phyloP scores from a whole-genome alignment of 1,140 invertebrate genomes.

The Drosophila bipectinata region DNA sequence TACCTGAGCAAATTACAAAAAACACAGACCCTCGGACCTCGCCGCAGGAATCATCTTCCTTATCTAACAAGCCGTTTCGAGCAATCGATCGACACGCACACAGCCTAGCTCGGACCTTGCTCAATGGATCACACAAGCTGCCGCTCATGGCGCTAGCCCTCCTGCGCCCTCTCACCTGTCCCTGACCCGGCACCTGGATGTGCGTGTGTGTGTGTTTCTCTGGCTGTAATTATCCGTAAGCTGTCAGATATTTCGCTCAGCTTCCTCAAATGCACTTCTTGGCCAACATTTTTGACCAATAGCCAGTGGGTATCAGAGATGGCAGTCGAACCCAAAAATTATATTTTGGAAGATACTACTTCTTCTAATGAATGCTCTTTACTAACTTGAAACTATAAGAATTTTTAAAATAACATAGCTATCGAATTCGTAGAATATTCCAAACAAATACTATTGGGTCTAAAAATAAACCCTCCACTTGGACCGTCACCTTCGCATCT shows the following conservation, averaged over 20 bases:
- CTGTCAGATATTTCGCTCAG: slow-evolving; percentile 80
- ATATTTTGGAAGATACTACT: too few relatives aligned
- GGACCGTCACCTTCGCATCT: slow-evolving; percentile 16
- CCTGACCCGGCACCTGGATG: background rate
- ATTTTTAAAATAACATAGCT: background rate
- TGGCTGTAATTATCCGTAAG: slow-evolving; percentile 81
- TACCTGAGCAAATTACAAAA: slow-evolving; percentile 75
- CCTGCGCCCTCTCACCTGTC: slow-evolving; percentile 8
- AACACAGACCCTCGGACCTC: slow-evolving; percentile 13
- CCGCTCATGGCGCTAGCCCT: slow-evolving; percentile 58
- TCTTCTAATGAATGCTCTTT: background rate
- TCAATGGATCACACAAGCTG: slow-evolving; percentile 80
- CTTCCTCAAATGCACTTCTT: slow-evolving; percentile 36
- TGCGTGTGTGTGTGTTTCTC: slow-evolving; percentile 44
- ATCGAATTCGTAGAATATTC: background rate
- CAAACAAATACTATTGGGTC: background rate
- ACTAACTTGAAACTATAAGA: background rate
- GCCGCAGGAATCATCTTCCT: slow-evolving; percentile 73
- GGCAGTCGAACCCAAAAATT: background rate
- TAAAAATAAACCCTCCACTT: background rate
- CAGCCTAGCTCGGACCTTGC: slow-evolving; percentile 50
- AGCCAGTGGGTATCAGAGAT: slow-evolving; percentile 19
- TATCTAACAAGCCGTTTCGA: slow-evolving; percentile 77
- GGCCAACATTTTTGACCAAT: slow-evolving; percentile 41
- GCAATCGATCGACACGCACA: slow-evolving; percentile 64